Conservation (phyloP, 2,888 invertebrate species). For the Tuberolachnus salignus region DNA sequence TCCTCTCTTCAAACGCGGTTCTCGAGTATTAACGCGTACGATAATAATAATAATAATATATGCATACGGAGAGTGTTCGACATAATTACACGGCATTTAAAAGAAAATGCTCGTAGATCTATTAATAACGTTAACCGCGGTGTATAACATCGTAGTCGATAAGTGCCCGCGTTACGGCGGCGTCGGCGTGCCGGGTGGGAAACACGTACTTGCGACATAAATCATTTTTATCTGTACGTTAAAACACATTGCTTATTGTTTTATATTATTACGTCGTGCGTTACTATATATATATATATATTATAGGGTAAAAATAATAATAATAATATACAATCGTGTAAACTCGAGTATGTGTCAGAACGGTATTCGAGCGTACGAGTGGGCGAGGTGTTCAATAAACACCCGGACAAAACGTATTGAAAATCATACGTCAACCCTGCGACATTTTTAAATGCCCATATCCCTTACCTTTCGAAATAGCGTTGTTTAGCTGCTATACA, state of each 20-base stretch:
- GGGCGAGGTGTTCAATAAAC: no score
- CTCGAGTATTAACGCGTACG: constrained; percentile 5
- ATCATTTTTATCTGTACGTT: not conserved
- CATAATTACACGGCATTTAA: constrained; percentile 17
- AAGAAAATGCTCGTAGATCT: not conserved
- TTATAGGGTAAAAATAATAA: no score
- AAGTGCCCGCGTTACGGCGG: not conserved
- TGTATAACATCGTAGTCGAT: constrained; percentile 21
- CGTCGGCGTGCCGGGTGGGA: no score
- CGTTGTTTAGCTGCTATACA: no score
- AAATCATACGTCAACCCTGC: no score
- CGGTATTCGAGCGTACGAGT: no score
- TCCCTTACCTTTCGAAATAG: no score
- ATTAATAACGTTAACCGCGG: constrained; percentile 27
- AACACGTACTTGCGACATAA: not conserved
- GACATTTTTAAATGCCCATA: no score
- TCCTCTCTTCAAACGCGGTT: constrained; percentile 10
- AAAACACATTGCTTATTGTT: not conserved
- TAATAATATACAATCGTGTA: no score
- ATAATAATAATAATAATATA: not conserved
- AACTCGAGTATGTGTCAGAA: no score
- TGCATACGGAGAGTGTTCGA: not conserved
- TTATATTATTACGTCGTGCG: not conserved
- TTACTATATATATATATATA: not conserved
- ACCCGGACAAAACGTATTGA: no score